Percentiles rank a stretch among this genome's conserved stretches.
phyloP scores from a whole-genome alignment of 2,888 invertebrate genomes.

The Eilema depressum region DNA sequence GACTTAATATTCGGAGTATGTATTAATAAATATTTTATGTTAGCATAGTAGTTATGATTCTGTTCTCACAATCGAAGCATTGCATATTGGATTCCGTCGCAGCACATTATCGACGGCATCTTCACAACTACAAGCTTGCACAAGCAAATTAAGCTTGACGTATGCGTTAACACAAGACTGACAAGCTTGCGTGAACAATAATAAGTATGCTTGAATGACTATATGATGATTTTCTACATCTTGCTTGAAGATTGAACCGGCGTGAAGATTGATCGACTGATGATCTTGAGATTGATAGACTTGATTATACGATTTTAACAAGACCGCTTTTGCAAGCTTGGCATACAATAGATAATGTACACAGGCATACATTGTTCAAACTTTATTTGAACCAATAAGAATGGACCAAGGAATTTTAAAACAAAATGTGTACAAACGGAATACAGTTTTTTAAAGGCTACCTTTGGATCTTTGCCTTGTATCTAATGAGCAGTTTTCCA shows the following conservation, averaged over 20 bases:
- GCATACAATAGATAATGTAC: neutral
- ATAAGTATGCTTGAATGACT: neutral
- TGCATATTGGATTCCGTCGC: neutral
- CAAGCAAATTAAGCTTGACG: conserved; percentile 2
- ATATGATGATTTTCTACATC: neutral
- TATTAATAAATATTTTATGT: too few relatives aligned
- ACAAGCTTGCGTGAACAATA: conserved; percentile 3
- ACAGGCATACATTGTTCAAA: too few relatives aligned
- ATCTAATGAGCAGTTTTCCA: too few relatives aligned
- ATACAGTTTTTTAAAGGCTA: too few relatives aligned
- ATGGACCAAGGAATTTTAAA: too few relatives aligned
- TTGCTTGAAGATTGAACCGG: neutral
- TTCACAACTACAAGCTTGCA: neutral
- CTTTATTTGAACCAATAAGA: too few relatives aligned
- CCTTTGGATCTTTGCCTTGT: too few relatives aligned
- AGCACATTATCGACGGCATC: neutral
- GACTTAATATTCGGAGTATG: too few relatives aligned
- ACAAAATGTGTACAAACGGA: too few relatives aligned
- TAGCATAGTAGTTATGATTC: too few relatives aligned
- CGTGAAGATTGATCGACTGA: neutral
- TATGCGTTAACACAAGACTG: conserved; percentile 1
- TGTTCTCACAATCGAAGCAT: neutral
- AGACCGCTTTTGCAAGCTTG: neutral
- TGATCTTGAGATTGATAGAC: neutral
- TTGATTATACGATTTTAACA: neutral